Conservation (phyloP, 2,888 invertebrate genomes). For the Leptopilina myrica region DNA sequence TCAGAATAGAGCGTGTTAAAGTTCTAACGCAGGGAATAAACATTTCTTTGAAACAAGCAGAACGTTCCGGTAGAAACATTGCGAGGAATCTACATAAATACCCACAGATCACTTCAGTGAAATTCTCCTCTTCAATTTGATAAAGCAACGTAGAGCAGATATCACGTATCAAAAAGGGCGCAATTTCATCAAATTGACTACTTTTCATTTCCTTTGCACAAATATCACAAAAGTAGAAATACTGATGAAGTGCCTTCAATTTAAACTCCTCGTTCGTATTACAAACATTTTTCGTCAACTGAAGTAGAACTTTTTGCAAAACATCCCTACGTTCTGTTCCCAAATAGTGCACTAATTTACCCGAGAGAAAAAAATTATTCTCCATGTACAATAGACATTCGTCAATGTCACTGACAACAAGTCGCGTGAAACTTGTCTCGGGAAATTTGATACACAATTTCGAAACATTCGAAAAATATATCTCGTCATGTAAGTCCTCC, state of each 20-base stretch:
- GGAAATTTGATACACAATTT: constrained; percentile 72
- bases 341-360: constrained; percentile 51
- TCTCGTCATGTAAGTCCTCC: constrained; percentile 72
- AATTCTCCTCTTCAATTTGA: constrained; percentile 75
- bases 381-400: constrained; percentile 71
- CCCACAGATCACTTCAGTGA: constrained; percentile 64
- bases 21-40: constrained; percentile 79
- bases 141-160: constrained; percentile 79
- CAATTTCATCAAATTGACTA: constrained; percentile 73
- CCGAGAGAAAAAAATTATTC: constrained; percentile 13
- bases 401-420: constrained; percentile 76
- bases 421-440: constrained; percentile 70
- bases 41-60: constrained; percentile 76
- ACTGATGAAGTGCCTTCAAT: constrained; percentile 79
- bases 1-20: constrained; percentile 77
- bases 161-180: constrained; percentile 79
- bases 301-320: constrained; percentile 79
- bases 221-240: constrained; percentile 78
- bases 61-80: constrained; percentile 76
- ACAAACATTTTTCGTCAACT: constrained; percentile 77
- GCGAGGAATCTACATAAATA: constrained; percentile 77
- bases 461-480: constrained; percentile 76
- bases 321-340: constrained; percentile 75
- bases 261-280: constrained; percentile 76
- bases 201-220: constrained; percentile 74